Evolutionary conservation across 1,140 invertebrate species (phyloP).

Genomic region (Gryllus bimaculatus): DNA sequence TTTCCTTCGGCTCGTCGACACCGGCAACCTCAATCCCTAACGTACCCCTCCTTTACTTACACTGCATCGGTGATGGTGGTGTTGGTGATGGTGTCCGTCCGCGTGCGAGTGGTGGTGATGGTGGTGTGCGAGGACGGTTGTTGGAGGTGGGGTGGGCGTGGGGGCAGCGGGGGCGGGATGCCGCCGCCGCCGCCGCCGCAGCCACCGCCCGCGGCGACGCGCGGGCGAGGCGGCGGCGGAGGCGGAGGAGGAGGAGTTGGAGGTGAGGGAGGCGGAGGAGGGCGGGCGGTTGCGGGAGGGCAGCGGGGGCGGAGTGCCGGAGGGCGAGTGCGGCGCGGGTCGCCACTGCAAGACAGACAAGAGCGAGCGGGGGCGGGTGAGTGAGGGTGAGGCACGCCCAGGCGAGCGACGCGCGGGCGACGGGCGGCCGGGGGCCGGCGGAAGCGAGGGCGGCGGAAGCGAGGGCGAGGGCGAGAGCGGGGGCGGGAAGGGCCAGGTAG

Average conservation of each 20-base stretch:
- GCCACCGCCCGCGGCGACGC: slow-evolving; percentile 33
- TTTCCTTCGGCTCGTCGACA: no score
- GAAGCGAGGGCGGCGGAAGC: no score
- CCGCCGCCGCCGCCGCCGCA: slow-evolving; percentile 29
- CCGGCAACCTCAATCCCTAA: no score
- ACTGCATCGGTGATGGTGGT: not conserved
- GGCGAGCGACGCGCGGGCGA: no score
- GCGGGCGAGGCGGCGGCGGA: slow-evolving; percentile 23
- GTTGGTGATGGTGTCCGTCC: slow-evolving; percentile 23
- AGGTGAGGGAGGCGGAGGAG: slow-evolving; percentile 24
- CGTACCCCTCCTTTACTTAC: not conserved
- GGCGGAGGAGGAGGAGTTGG: not conserved
- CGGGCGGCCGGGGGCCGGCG: no score
- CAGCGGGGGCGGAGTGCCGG: slow-evolving; percentile 47
- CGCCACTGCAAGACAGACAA: slow-evolving; percentile 14
- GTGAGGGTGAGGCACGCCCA: no score
- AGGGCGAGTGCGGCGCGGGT: slow-evolving; percentile 26
- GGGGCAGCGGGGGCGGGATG: slow-evolving; percentile 37
- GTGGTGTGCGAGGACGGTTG: slow-evolving; percentile 30
- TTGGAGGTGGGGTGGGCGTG: slow-evolving; percentile 36
- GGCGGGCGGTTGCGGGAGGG: slow-evolving; percentile 45
- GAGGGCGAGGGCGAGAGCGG: no score
- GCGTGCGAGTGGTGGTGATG: slow-evolving; percentile 45
- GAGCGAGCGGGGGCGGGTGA: slow-evolving; percentile 20
- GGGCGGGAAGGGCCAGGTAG: no score